phyloP scores from a whole-genome alignment of 2,888 invertebrate genomes.

The Microctonus hyperodae region DNA sequence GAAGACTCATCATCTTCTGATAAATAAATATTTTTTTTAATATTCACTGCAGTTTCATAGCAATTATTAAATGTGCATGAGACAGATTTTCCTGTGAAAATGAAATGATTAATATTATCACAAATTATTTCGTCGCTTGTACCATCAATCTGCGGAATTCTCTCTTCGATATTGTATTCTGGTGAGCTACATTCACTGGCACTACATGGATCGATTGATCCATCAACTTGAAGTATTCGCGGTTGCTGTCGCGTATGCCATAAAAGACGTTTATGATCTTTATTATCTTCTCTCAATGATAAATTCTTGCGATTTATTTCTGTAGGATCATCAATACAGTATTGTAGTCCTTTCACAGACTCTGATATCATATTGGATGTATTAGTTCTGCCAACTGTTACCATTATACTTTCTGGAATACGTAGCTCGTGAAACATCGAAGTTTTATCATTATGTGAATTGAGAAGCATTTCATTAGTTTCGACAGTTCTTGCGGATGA shows the following conservation, averaged over 20 bases:
- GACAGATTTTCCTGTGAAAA: constrained; percentile 23
- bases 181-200: constrained; percentile 65
- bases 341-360: constrained; percentile 53
- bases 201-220: constrained; percentile 65
- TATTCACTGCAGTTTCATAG: background rate
- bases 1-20: constrained; percentile 39
- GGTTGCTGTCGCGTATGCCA: constrained; percentile 63
- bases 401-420: constrained; percentile 63
- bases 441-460: constrained; percentile 49
- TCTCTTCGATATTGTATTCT: constrained; percentile 55
- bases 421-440: constrained; percentile 60
- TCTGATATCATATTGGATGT: constrained; percentile 53
- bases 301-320: constrained; percentile 45
- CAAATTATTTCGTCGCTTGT: constrained; percentile 41
- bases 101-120: constrained; percentile 39
- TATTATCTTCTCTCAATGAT: constrained; percentile 53
- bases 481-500: constrained; percentile 47
- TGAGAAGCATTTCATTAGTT: constrained; percentile 52
- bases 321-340: constrained; percentile 49
- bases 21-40: background rate
- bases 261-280: constrained; percentile 61
- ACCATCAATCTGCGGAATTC: constrained; percentile 46
- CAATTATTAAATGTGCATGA: background rate
- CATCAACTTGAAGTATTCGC: constrained; percentile 67
- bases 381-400: constrained; percentile 57